These are phyloP conservation scores for Aplodontia rufa DNA, from an alignment of 2,113 vertebrate species.

Conservation along the genomic window DNA sequence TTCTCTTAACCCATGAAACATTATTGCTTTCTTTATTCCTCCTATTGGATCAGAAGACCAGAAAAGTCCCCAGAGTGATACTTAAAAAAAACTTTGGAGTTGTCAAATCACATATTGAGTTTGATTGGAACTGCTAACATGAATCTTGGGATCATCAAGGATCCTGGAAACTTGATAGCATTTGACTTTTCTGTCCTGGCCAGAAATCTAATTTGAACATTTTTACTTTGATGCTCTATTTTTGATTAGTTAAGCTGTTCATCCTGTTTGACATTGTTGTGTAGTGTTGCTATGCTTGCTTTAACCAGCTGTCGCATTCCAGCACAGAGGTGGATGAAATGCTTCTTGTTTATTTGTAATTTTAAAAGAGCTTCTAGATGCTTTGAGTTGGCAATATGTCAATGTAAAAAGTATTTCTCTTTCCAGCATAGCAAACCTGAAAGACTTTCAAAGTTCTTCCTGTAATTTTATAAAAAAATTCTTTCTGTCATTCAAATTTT, in stretches of 20 bases:
- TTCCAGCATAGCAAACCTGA: background rate
- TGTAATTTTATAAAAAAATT: background rate
- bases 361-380: constrained; percentile 52
- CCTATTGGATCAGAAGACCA: background rate
- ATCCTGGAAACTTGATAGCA: background rate
- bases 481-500: background rate
- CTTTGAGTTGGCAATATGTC: constrained; percentile 53
- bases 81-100: background rate
- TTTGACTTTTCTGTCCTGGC: constrained; percentile 22
- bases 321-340: constrained; percentile 73
- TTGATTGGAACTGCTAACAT: background rate
- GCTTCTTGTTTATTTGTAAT: constrained; percentile 66
- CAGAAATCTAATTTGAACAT: constrained; percentile 66
- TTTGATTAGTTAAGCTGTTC: constrained; percentile 72
- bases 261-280: constrained; percentile 79
- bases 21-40: background rate
- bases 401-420: constrained; percentile 7
- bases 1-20: background rate
- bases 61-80: background rate
- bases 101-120: background rate
- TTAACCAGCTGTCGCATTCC: constrained; percentile 77
- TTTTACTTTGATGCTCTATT: constrained; percentile 74
- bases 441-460: constrained; percentile 51
- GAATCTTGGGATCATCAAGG: background rate
- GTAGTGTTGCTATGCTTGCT: constrained; percentile 74